A percentile compares a stretch with the other conserved stretches of the same genome.
phyloP scores from a whole-genome alignment of 2,888 invertebrate species.

The Meghimatium bilineatum region DNA sequence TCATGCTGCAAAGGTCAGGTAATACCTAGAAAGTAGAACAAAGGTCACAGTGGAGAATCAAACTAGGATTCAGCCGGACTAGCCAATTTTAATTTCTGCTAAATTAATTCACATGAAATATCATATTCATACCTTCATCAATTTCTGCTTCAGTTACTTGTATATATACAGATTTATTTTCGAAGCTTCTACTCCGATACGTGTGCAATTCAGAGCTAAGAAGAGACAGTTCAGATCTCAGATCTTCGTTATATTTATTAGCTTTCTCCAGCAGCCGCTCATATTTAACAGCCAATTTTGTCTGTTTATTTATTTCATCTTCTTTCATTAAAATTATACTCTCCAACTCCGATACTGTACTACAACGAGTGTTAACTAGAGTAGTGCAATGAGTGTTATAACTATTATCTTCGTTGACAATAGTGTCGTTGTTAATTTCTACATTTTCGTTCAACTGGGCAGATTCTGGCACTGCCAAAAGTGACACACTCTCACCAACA shows the following conservation, averaged over 20 bases:
- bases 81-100: no score
- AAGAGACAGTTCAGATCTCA: conserved; percentile 62
- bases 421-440: not conserved
- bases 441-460: not conserved
- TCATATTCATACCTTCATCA: conserved; percentile 36
- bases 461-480: no score
- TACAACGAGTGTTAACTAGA: not conserved
- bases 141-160: conserved; percentile 37
- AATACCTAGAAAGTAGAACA: no score
- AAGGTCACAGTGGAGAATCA: no score
- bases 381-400: not conserved
- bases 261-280: conserved; percentile 54
- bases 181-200: conserved; percentile 52
- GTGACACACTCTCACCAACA: no score
- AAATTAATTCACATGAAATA: no score
- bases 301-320: conserved; percentile 26
- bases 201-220: conserved; percentile 62
- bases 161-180: conserved; percentile 25
- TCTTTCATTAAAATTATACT: not conserved
- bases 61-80: no score
- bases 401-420: not conserved
- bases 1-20: no score
- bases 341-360: not conserved
- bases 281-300: not conserved
- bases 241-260: conserved; percentile 62